Conservation (phyloP, 2,797 vertebrate genomes). For the Melopsittacus undulatus region DNA sequence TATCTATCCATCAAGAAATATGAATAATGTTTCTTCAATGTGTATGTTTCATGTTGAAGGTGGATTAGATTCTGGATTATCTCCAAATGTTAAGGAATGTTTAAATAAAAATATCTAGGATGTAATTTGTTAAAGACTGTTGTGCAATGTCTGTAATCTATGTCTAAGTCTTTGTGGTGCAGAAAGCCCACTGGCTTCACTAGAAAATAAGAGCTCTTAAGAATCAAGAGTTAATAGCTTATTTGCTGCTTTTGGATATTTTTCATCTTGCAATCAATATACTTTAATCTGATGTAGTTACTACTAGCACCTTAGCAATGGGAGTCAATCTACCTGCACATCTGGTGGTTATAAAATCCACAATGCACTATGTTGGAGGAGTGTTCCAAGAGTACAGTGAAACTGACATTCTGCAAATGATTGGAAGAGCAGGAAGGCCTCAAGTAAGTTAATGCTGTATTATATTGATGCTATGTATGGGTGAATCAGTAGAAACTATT, state of each 20-base stretch:
- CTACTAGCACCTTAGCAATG: slow-evolving; percentile 96
- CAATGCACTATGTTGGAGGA: slow-evolving; percentile 92
- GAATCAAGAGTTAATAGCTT: neutral
- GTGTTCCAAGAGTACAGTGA: slow-evolving; percentile 96
- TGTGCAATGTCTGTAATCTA: neutral
- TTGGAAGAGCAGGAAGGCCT: slow-evolving; percentile 95
- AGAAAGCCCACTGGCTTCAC: neutral
- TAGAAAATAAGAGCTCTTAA: neutral
- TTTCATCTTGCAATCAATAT: slow-evolving; percentile 28
- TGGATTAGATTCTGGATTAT: neutral
- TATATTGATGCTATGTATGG: neutral
- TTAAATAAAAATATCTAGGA: neutral
- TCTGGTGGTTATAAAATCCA: slow-evolving; percentile 96
- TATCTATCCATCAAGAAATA: neutral
- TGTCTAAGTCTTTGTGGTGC: neutral
- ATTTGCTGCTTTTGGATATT: neutral
- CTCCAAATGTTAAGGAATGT: neutral
- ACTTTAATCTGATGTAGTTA: slow-evolving; percentile 82
- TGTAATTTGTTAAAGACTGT: neutral
- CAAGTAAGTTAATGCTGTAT: slow-evolving; percentile 79
- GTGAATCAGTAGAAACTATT: neutral
- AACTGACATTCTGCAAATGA: slow-evolving; percentile 97
- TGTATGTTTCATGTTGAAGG: neutral
- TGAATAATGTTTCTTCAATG: neutral
- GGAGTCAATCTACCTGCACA: slow-evolving; percentile 98